Evolutionary conservation across 1,140 invertebrate genomes (phyloP), one percentile per base, ranked within the genome.

Genomic region (Cydia strobilella): DNA sequence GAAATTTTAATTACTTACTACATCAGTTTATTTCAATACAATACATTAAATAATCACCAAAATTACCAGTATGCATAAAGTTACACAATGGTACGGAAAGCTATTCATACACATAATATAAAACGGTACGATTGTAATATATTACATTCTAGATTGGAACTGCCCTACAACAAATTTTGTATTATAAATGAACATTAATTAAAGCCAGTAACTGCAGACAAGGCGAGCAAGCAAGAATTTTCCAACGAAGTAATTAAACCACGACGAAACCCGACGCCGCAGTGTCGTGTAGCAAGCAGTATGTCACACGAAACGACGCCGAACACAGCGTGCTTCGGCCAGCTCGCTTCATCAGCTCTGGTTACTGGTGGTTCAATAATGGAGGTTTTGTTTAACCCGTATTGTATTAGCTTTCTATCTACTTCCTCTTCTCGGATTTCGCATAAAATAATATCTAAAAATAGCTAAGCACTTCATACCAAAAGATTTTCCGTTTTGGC

Each of bases 231-330:
- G 75, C 80, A 79, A 77, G 76, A 77, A 82, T 82, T 82, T 82
- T 80, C 84, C 78, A 79, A 84, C 80, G 84, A 82, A 81, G 83
- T 82, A 86, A 84, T 86, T 84, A 88, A 82, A 82, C 76, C 76
- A 79, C 77, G 59, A 76, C 75, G 85, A 84, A 86, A 90, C 81
- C 75, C 75, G 86, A 88, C 85, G 85, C 74, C 54, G 27, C 75
- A 75, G 82, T 89, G 82, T 88, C 86, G 77, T 80, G 82, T 88
- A 25, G 45, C 75, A 62, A 77, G 82, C 84, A 80, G 84, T 87
- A 84, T 85, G 85, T 82, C 85, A 88, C 80, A 82, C 76, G 81
- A 88, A 78, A 81, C 84, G 78, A 76, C 76, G 75, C 77, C 77
- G 75, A 45, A 66, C 72, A 77, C 20, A 65, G 15, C 31, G 25